Conservation (phyloP, 2,797 vertebrate species). For the Micropoecilia bifurca region DNA sequence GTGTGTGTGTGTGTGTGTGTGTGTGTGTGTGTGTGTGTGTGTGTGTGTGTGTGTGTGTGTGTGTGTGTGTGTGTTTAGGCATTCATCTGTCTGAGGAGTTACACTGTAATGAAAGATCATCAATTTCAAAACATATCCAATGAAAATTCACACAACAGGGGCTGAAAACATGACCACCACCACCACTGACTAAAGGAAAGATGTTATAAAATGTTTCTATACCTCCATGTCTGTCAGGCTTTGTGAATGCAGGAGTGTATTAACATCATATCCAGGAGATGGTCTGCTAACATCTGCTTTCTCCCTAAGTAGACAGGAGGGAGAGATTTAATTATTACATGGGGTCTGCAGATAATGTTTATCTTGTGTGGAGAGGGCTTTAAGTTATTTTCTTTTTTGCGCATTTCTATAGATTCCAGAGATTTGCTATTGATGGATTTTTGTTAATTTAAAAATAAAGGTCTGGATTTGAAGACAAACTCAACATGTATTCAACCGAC, state of each 20-base stretch:
- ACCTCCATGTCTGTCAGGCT: slow-evolving; percentile 60
- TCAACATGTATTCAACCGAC: slow-evolving; percentile 29
- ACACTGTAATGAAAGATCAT: not conserved
- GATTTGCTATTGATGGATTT: no score
- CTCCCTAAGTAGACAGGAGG: no score
- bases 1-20: no score
- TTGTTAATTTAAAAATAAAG: slow-evolving; percentile 5
- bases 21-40: no score
- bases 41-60: no score
- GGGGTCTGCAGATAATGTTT: no score
- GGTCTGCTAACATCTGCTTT: no score
- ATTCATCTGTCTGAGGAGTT: not conserved
- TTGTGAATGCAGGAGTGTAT: slow-evolving; percentile 41
- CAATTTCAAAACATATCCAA: not conserved
- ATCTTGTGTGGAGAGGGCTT: no score
- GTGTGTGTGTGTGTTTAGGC: not conserved
- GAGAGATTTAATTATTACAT: no score
- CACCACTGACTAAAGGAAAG: slow-evolving; percentile 25
- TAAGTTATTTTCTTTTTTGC: no score
- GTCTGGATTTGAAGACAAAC: slow-evolving; percentile 14
- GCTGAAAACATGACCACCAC: slow-evolving; percentile 20
- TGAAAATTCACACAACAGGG: not conserved
- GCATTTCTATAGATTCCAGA: no score
- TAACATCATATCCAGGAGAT: no score
- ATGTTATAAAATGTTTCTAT: slow-evolving; percentile 9